Percentiles rank a stretch among this genome's conserved stretches.
Conservation (phyloP, 2,113 vertebrate genomes). For the human region GRCh38 chr21:41163501-41164000, state of each 20-base stretch:
- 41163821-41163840: not conserved
- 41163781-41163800: not conserved
- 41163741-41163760: not conserved
- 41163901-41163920: not conserved
- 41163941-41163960: not conserved
- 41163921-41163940: not conserved
- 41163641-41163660: not conserved
- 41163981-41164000: not conserved
- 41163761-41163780: not conserved
- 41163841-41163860: not conserved
- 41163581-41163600: too few species aligned
- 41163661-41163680: not conserved
- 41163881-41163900: not conserved
- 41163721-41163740: not conserved
- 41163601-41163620: not conserved
- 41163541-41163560: accelerated
- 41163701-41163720: not conserved
- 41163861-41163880: not conserved
- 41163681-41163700: not conserved
- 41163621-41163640: not conserved
- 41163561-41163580: not conserved
- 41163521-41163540: accelerated
- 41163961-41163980: not conserved
- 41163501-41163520: not conserved
- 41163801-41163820: too few species aligned